Percentiles rank a stretch among this genome's conserved stretches.
phyloP scores from a whole-genome alignment of 2,113 vertebrate genomes.

The Arothron firmamentum region DNA sequence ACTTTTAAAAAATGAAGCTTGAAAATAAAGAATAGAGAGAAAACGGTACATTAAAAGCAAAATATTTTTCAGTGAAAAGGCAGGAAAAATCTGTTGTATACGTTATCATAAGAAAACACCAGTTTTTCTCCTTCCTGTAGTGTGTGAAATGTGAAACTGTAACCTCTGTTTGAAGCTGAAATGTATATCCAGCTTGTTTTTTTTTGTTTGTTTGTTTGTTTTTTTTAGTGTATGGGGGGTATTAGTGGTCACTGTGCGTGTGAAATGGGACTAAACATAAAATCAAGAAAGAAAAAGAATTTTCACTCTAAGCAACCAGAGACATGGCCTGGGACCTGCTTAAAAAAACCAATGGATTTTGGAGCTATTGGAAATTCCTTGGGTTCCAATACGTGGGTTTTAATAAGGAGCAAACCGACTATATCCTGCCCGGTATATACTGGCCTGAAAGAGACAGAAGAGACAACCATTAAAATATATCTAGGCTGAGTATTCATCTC shows the following conservation, averaged over 20 bases:
- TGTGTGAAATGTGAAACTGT: too few species aligned
- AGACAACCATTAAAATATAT: too few species aligned
- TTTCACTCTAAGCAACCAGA: constrained; percentile 48
- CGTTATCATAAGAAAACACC: too few species aligned
- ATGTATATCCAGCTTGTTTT: too few species aligned
- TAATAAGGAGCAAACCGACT: constrained; percentile 76
- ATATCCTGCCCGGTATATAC: constrained; percentile 76
- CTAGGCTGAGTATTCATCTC: too few species aligned
- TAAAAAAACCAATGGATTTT: constrained; percentile 47
- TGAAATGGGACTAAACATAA: constrained; percentile 39
- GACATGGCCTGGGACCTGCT: constrained; percentile 52
- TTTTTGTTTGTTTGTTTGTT: too few species aligned
- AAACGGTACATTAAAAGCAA: too few species aligned
- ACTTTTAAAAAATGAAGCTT: constrained; percentile 15
- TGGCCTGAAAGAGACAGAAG: constrained; percentile 66
- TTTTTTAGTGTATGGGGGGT: not conserved
- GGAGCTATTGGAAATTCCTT: constrained; percentile 52
- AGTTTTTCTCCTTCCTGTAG: not conserved
- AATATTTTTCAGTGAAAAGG: too few species aligned
- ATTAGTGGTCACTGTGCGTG: constrained; percentile 22
- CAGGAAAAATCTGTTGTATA: too few species aligned
- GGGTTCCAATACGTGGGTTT: constrained; percentile 45
- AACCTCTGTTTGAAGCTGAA: too few species aligned
- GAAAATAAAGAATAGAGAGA: too few species aligned
- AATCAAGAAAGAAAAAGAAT: constrained; percentile 16